These are phyloP conservation scores for Melieria omissa DNA, from an alignment of 2,888 invertebrate genomes.

Conservation along the genomic window DNA sequence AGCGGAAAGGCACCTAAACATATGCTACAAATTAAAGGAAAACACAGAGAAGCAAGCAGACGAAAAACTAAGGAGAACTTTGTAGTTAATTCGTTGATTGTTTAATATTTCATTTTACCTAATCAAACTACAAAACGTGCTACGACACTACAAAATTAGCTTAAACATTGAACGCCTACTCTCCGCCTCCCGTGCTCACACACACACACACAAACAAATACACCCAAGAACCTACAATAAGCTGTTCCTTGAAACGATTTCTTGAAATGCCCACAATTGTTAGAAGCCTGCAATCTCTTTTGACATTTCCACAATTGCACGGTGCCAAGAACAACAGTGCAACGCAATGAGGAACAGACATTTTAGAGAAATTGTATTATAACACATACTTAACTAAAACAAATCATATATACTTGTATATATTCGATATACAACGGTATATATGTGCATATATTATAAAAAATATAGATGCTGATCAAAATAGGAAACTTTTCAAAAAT, in stretches of 20 bases:
- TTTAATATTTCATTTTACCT: conserved; percentile 1
- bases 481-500: too few species aligned
- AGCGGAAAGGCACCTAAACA: not conserved
- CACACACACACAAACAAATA: too few species aligned
- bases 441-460: not conserved
- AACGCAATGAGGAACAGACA: conserved; percentile 5
- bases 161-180: not conserved
- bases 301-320: too few species aligned
- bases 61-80: not conserved
- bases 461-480: not conserved
- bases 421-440: not conserved
- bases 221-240: too few species aligned
- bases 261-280: not conserved
- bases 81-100: not conserved
- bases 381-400: conserved; percentile 19
- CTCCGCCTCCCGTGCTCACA: not conserved
- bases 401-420: conserved; percentile 11
- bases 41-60: not conserved
- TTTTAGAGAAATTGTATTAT: conserved; percentile 31
- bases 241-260: not conserved
- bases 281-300: not conserved
- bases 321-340: not conserved
- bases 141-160: not conserved
- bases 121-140: not conserved
- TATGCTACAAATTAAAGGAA: not conserved